A percentile compares a stretch with the other conserved stretches of the same genome.
phyloP scores from a whole-genome alignment of 2,797 vertebrate species.

The Cryptoblepharus egeriae region DNA sequence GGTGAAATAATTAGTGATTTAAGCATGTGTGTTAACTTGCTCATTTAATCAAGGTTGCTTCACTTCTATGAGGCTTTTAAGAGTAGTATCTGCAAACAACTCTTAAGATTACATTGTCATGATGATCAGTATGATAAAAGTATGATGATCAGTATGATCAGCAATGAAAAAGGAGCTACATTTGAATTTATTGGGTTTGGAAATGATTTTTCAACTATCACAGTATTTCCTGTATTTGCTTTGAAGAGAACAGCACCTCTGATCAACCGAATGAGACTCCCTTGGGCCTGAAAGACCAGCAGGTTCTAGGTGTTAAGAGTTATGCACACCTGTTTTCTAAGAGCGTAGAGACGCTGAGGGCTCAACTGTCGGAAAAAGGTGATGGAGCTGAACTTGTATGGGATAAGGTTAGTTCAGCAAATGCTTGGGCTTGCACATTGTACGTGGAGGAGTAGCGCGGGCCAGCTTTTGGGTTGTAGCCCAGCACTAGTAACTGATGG shows the following conservation, averaged over 20 bases:
- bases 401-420: conserved; percentile 89
- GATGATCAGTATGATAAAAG: conserved; percentile 2
- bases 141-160: too few species aligned
- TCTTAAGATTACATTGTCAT: conserved; percentile 3
- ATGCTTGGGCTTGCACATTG: not conserved
- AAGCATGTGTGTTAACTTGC: not conserved
- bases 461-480: conserved; percentile 23
- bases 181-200: not conserved
- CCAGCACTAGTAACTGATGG: not conserved
- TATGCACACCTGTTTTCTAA: conserved; percentile 88
- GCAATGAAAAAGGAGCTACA: not conserved
- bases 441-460: too few species aligned
- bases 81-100: not conserved
- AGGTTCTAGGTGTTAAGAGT: conserved; percentile 89
- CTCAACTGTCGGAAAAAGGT: conserved; percentile 88
- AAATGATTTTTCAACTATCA: not conserved
- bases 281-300: conserved; percentile 91
- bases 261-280: conserved; percentile 80
- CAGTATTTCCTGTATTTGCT: conserved; percentile 10
- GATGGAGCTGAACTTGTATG: conserved; percentile 91
- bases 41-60: not conserved
- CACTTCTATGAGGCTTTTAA: not conserved
- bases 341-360: conserved; percentile 90
- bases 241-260: conserved; percentile 71
- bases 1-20: not conserved